These are phyloP conservation scores for Pan paniscus DNA, from an alignment of 2,113 vertebrate genomes.

Conservation along the genomic window DNA sequence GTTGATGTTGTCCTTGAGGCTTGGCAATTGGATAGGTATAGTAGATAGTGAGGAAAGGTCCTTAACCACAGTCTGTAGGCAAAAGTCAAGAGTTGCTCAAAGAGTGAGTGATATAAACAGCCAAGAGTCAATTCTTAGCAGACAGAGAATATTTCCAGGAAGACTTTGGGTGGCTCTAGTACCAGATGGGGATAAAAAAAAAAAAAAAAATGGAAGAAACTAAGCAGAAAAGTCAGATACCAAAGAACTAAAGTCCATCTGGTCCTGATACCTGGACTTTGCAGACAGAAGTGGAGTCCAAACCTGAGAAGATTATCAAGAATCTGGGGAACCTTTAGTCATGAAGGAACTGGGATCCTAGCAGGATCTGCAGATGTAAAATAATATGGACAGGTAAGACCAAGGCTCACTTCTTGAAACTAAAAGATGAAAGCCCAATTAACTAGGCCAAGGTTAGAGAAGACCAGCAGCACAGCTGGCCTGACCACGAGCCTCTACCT, in stretches of 20 bases:
- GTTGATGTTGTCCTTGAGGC: not conserved
- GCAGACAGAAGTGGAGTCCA: not conserved
- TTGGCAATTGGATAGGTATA: not conserved
- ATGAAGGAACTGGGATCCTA: not conserved
- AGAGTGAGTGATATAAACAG: not conserved
- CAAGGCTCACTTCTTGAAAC: not conserved
- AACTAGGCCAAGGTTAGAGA: not conserved
- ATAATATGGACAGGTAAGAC: not conserved
- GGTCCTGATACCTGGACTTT: not conserved
- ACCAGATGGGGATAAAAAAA: not conserved
- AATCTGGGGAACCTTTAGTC: not conserved
- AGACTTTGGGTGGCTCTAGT: not conserved
- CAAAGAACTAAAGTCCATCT: not conserved
- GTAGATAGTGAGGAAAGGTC: not conserved
- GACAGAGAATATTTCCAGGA: not conserved
- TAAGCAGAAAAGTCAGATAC: not conserved
- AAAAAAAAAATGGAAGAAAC: not conserved
- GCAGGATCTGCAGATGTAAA: not conserved
- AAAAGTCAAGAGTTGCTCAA: not conserved
- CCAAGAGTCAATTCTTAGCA: not conserved
- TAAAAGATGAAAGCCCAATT: not conserved
- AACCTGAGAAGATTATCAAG: not conserved
- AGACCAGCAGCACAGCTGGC: not conserved
- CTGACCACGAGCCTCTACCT: not conserved
- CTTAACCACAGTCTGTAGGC: not conserved